Evolutionary conservation across 2,113 vertebrate genomes (phyloP).

Genomic region (Phycodurus eques): DNA sequence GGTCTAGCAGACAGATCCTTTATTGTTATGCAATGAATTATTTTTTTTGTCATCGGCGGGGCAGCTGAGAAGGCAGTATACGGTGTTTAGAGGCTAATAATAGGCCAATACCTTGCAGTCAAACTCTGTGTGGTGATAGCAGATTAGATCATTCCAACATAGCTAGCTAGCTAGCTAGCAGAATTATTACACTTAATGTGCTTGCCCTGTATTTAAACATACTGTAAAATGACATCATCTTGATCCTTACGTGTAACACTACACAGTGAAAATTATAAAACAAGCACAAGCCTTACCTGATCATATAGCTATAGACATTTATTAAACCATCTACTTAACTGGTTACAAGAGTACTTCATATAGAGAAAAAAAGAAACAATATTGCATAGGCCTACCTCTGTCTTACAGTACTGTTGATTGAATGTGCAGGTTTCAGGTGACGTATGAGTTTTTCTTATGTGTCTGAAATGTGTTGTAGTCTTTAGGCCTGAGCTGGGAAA

Average conservation of each 20-base stretch:
- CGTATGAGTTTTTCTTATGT: neutral
- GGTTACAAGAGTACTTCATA: slow-evolving; percentile 13
- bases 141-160: slow-evolving; percentile 7
- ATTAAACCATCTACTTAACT: slow-evolving; percentile 16
- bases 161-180: neutral
- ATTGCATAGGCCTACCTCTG: slow-evolving; percentile 43
- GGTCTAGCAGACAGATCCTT: slow-evolving; percentile 61
- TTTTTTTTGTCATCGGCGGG: slow-evolving; percentile 52
- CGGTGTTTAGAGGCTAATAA: slow-evolving; percentile 57
- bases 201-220: neutral
- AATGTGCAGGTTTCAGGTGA: slow-evolving; percentile 40
- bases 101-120: slow-evolving; percentile 2
- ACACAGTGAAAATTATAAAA: neutral
- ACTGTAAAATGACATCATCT: neutral
- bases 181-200: neutral
- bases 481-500: slow-evolving; percentile 49
- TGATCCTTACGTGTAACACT: slow-evolving; percentile 5
- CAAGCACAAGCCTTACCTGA: neutral
- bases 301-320: slow-evolving; percentile 5
- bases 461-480: slow-evolving; percentile 26
- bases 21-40: slow-evolving; percentile 71
- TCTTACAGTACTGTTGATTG: slow-evolving; percentile 39
- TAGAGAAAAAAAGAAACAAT: slow-evolving; percentile 35
- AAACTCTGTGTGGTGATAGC: slow-evolving; percentile 18
- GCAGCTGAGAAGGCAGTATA: slow-evolving; percentile 59